phyloP scores from a whole-genome alignment of 2,113 vertebrate species.

The Brienomyrus brachyistius region DNA sequence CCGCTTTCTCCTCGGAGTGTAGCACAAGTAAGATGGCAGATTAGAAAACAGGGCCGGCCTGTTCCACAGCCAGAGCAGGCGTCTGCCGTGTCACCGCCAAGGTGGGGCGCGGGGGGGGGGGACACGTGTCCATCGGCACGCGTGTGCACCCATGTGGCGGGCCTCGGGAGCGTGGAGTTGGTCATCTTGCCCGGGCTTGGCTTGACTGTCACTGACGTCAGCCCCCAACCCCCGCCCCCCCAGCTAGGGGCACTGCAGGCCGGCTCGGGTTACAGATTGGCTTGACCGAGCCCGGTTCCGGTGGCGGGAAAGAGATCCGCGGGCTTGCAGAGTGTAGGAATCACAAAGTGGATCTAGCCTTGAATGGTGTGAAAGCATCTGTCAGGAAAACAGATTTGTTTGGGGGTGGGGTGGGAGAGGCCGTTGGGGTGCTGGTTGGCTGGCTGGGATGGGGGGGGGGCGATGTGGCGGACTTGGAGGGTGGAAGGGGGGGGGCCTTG shows the following conservation, averaged over 20 bases:
- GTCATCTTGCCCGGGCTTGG: neutral
- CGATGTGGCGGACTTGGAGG: constrained; percentile 20
- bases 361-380: neutral
- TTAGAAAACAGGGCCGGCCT: neutral
- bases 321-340: neutral
- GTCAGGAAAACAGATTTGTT: constrained; percentile 9
- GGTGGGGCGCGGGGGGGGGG: neutral
- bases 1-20: neutral
- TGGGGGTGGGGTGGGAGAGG: neutral
- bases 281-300: neutral
- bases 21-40: neutral
- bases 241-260: neutral
- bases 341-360: constrained; percentile 8
- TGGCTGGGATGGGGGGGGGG: neutral
- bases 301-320: neutral
- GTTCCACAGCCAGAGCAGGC: neutral
- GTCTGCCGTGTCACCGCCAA: neutral
- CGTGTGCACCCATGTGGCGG: neutral
- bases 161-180: neutral
- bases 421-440: neutral
- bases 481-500: neutral
- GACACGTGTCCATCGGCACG: neutral
- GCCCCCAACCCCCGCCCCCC: neutral
- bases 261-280: neutral
- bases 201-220: neutral